phyloP scores from a whole-genome alignment of 2,113 vertebrate species.

The Lepidothrix coronata region DNA sequence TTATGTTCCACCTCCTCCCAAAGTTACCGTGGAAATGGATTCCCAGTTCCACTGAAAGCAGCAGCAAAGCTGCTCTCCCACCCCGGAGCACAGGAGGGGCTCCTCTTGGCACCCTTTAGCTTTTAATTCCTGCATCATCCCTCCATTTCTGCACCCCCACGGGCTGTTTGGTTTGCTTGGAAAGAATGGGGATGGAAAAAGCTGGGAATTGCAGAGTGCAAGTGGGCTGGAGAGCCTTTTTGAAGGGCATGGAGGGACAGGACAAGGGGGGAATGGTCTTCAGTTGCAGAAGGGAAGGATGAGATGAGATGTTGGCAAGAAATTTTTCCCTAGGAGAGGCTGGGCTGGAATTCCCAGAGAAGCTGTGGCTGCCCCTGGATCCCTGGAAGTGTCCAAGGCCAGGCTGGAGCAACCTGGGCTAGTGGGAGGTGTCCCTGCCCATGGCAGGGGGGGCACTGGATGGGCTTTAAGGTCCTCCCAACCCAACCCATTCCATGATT shows the following conservation, averaged over 20 bases:
- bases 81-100: background rate
- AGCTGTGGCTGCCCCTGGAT: background rate
- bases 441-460: background rate
- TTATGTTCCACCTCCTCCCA: constrained; percentile 9
- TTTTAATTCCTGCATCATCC: background rate
- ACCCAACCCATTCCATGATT: background rate
- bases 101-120: background rate
- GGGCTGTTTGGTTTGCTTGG: background rate
- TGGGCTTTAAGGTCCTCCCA: background rate
- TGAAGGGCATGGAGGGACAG: background rate
- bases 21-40: constrained; percentile 26
- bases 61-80: background rate
- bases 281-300: background rate
- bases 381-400: rapidly evolving
- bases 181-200: background rate
- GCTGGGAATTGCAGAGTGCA: background rate
- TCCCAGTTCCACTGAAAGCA: background rate
- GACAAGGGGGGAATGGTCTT: background rate
- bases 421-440: background rate
- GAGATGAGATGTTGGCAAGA: background rate
- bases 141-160: background rate
- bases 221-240: background rate
- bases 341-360: background rate
- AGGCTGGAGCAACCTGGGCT: rapidly evolving
- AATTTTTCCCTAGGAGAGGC: rapidly evolving